Conservation (phyloP, 1,140 invertebrate genomes). For the Platyscapa corneri region DNA sequence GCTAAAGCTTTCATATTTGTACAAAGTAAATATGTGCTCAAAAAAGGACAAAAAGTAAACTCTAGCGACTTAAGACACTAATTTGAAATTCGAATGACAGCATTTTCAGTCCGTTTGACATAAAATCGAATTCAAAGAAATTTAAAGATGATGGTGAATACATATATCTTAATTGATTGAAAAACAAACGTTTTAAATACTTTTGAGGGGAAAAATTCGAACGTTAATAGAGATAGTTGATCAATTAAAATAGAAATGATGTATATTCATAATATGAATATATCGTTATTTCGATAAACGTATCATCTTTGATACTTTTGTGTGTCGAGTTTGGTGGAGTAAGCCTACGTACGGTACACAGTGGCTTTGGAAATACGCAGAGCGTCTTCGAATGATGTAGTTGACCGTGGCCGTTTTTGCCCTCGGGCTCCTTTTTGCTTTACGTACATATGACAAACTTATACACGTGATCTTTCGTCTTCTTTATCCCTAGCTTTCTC, state of each 20-base stretch:
- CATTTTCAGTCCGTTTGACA: too few species aligned
- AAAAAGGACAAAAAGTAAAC: too few species aligned
- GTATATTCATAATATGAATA: background rate
- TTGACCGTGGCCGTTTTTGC: conserved; percentile 67
- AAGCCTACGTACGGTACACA: conserved; percentile 47
- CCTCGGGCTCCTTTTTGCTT: conserved; percentile 58
- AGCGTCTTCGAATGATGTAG: conserved; percentile 67
- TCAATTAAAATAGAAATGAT: background rate
- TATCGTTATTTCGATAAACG: background rate
- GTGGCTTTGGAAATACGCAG: conserved; percentile 56
- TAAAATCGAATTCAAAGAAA: too few species aligned
- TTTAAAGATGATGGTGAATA: too few species aligned
- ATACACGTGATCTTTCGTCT: background rate
- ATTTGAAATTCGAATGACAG: background rate
- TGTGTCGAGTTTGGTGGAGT: background rate
- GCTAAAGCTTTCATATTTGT: background rate
- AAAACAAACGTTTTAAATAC: too few species aligned
- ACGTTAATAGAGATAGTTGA: background rate
- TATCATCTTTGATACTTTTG: background rate
- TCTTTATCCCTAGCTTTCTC: too few species aligned
- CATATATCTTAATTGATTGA: too few species aligned
- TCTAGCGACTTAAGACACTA: background rate
- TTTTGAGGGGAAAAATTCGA: background rate
- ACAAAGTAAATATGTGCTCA: background rate
- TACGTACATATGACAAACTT: conserved; percentile 36